Evolutionary conservation across 2,797 vertebrate genomes (phyloP).

Genomic region (Tympanoctomys barrerae): DNA sequence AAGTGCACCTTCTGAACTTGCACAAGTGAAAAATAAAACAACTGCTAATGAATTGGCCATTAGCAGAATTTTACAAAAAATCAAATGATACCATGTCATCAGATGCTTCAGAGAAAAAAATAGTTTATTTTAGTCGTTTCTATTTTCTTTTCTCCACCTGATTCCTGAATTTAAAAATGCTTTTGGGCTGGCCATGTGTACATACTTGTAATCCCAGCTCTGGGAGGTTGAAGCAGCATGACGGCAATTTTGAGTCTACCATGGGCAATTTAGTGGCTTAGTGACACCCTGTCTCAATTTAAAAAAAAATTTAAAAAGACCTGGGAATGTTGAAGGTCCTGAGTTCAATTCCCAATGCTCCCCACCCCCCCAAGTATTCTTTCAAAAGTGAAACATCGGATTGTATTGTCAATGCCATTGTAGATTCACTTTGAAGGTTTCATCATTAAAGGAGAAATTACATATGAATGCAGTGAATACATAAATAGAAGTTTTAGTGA

Average conservation of each 20-base stretch:
- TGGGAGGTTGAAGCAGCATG: too few species aligned
- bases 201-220: not conserved
- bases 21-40: not conserved
- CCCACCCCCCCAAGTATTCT: not conserved
- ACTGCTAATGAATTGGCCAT: not conserved
- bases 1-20: not conserved
- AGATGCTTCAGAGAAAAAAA: slow-evolving; percentile 25
- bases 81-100: slow-evolving; percentile 3
- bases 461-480: slow-evolving; percentile 7
- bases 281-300: not conserved
- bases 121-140: slow-evolving; percentile 8
- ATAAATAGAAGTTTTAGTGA: slow-evolving; percentile 32
- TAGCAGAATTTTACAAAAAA: slow-evolving; percentile 20
- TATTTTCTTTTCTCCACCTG: not conserved
- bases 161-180: not conserved
- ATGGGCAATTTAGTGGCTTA: not conserved
- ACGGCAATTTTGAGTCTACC: too few species aligned
- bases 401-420: slow-evolving; percentile 12
- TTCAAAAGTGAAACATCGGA: slow-evolving; percentile 40
- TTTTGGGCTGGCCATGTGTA: not conserved
- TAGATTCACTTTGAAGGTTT: slow-evolving; percentile 37
- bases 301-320: not conserved
- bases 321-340: not conserved
- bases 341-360: not conserved
- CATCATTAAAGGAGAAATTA: not conserved